phyloP scores from a whole-genome alignment of 1,140 invertebrate genomes.

The Chelonus insularis region DNA sequence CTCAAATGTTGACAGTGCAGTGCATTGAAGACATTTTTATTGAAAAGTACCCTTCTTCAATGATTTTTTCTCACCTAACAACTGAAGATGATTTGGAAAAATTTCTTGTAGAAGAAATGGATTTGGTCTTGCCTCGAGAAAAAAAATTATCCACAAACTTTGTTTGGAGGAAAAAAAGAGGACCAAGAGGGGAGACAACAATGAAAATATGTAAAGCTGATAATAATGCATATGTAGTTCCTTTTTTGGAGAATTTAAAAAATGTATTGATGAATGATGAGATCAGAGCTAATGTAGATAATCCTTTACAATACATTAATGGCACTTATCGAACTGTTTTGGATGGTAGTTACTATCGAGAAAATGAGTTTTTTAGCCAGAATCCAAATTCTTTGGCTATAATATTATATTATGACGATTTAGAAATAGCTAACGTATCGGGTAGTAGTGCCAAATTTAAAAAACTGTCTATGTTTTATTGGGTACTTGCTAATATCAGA shows the following conservation, averaged over 20 bases:
- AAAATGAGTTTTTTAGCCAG: constrained; percentile 29
- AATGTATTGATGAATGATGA: constrained; percentile 28
- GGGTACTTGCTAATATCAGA: constrained; percentile 30
- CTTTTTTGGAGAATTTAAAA: constrained; percentile 30
- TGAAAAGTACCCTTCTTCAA: not conserved
- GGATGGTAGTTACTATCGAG: constrained; percentile 29
- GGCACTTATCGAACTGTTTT: constrained; percentile 22
- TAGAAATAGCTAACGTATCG: constrained; percentile 26
- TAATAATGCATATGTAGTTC: constrained; percentile 25
- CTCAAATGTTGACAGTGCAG: not conserved
- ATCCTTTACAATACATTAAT: not conserved
- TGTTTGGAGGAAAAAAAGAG: not conserved
- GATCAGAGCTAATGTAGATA: constrained; percentile 17
- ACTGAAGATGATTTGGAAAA: constrained; percentile 13
- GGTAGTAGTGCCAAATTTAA: constrained; percentile 15
- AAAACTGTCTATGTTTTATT: constrained; percentile 35
- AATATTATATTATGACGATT: constrained; percentile 33
- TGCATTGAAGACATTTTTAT: not conserved
- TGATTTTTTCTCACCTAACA: not conserved
- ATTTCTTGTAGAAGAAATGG: constrained; percentile 14
- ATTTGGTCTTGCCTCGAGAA: no score
- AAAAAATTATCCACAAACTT: not conserved
- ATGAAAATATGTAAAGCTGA: constrained; percentile 3
- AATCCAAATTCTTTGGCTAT: constrained; percentile 30
- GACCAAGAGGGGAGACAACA: not conserved